Evolutionary conservation across 2,888 invertebrate species (phyloP).

Genomic region (Muscina levida): DNA sequence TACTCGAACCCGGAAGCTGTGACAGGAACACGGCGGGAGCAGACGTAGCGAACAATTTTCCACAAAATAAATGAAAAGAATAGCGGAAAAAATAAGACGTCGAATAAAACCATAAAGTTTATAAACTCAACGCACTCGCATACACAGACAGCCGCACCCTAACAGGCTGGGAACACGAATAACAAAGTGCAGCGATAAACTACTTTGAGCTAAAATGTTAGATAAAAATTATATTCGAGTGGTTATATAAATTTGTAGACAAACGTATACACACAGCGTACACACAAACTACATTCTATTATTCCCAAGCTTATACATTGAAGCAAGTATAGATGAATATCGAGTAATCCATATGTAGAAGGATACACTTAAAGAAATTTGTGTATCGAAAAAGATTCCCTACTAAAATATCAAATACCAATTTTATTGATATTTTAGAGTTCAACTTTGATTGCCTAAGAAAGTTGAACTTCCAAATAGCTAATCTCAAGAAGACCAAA

Average conservation of each 20-base stretch:
- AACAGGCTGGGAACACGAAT: slow-evolving; percentile 6
- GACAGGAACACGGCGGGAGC: not conserved
- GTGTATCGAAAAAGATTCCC: too few species aligned
- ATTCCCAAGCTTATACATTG: too few species aligned
- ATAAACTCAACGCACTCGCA: slow-evolving; percentile 16
- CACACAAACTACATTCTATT: too few species aligned
- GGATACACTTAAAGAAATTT: too few species aligned
- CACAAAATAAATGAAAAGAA: slow-evolving; percentile 31
- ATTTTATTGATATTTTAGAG: too few species aligned
- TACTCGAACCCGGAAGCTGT: not conserved
- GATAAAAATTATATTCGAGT: slow-evolving; percentile 8
- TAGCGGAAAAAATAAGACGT: slow-evolving; percentile 11
- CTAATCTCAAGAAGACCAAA: too few species aligned
- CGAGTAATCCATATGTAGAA: too few species aligned
- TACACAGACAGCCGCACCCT: slow-evolving; percentile 4
- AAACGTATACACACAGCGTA: not conserved
- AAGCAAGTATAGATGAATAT: too few species aligned
- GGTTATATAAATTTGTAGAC: not conserved
- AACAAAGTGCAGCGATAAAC: slow-evolving; percentile 30
- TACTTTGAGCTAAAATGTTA: not conserved
- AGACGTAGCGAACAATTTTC: slow-evolving; percentile 9
- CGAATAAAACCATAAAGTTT: slow-evolving; percentile 25
- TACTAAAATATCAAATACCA: too few species aligned
- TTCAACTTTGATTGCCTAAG: too few species aligned
- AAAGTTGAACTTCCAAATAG: too few species aligned